Base-by-base conservation (phyloP, 2,113 vertebrate species). In the Hipposideros armiger region DNA sequence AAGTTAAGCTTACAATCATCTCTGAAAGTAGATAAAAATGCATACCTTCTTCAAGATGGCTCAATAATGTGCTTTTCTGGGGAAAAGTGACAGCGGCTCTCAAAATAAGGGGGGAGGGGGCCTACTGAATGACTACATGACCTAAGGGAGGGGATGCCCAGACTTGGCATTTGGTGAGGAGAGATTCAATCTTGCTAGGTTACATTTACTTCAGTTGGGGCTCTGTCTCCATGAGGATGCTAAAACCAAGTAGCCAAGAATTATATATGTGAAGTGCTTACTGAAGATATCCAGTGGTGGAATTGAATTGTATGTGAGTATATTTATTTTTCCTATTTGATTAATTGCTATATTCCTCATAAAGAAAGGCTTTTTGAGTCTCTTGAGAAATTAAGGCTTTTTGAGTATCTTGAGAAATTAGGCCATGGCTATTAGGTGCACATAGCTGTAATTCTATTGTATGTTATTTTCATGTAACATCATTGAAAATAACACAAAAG, bases 11-110 rank as follows among this genome's bases (percentile, higher is more conserved):
- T 83, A 62, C 13, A 87, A 73, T 30, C 32, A 47, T 85, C 76
- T 78, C 87, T 92, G 72, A 96, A 96, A 96, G 74, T 50, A 95
- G 40, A 69, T 86, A 45, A 50, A 94, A 94, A 86, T 36, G 45
- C n/a, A 90, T 50, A 66, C 5, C 4, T n/a, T 70, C 2, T 45
- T 90, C 89, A 91, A 76, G 20, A 94, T 54, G 52, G 62, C 58
- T 77, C 69, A 50, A n/a, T 70, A 76, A 83, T 64, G 69, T 67
- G 20, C 20, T 45, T 52, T 90, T 80, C 85, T 89, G 36, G 36
- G 64, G n/a, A 95, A 96, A 91, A 10, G 24, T 45, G 11, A 94
- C 5, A 73, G 30, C 14, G 80, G 64, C 4, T 84, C 74, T 91
- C 69, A 28, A 76, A 56, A 64, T 36, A 15, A 45, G 7, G 8